Conservation (phyloP, 2,797 vertebrate species). For the Nasua narica region DNA sequence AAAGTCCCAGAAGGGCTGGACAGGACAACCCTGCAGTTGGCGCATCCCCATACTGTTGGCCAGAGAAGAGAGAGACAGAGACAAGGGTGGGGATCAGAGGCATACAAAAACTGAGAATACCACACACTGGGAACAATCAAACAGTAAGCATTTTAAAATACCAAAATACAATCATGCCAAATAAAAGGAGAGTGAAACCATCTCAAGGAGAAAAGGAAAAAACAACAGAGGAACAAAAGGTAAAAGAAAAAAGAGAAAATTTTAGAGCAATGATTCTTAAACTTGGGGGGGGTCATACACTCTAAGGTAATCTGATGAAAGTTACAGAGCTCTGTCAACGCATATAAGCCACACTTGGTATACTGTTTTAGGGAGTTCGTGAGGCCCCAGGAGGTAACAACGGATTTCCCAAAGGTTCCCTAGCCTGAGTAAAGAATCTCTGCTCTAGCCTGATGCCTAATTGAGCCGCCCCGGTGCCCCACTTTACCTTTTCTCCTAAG, state of each 20-base stretch:
- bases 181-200: constrained; percentile 33
- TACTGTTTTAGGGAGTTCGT: background rate
- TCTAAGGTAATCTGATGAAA: background rate
- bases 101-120: constrained; percentile 24
- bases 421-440: no score
- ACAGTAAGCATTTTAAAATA: constrained; percentile 23
- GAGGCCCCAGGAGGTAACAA: background rate
- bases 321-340: background rate
- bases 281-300: background rate
- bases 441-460: no score
- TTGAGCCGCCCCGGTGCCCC: no score
- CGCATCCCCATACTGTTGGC: constrained; percentile 88
- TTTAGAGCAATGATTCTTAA: background rate
- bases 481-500: no score
- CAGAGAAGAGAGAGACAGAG: constrained; percentile 68
- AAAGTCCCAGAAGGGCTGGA: constrained; percentile 88
- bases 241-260: background rate
- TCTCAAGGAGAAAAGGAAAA: background rate
- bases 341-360: rapidly evolving
- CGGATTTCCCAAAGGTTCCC: background rate
- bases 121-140: background rate
- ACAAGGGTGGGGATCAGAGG: constrained; percentile 55
- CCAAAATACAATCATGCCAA: background rate
- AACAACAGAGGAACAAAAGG: background rate
- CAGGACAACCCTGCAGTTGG: constrained; percentile 88